Evolutionary conservation across 2,888 invertebrate genomes (phyloP), one percentile per base, ranked within the genome.

Genomic region (Labia minor): DNA sequence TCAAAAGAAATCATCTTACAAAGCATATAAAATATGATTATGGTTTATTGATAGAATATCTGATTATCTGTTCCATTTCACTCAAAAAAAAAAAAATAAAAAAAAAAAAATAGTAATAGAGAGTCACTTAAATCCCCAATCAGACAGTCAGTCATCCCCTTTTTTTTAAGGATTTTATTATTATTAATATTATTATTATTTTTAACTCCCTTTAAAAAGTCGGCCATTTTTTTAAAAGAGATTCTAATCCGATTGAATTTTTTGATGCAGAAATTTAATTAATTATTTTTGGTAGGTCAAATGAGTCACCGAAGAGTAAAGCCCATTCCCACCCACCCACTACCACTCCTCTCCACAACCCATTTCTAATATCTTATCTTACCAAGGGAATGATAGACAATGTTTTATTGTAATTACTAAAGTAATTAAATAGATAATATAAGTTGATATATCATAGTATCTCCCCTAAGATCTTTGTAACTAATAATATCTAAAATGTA

Each of bases 1-100:
- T 49, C 49, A 49, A 49, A 49, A 49, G 49, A 49, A 49, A 49
- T 49, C 49, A 49, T 49, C 49, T 49, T 49, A 49, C 49, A 49
- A 49, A 49, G 49, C 49, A 49, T 14, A n/a, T n/a, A 49, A 49
- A 49, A 49, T 49, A 14, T 49, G 4, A 49, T 49, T 49, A 49
- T 49, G 6, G 49, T 49, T 49, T 49, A 49, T 49, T 8, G 49
- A 49, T 49, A 14, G 14, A 49, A 49, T 49, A 49, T 49, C 49
- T 49, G 49, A 49, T 49, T 16, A 49, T 49, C 49, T 49, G 49
- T 49, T 49, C 49, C 49, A 49, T 49, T 49, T 49, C 3, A 16
- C 16, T 49, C 3, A 2, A 49, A 49, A 8, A 49, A 49, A 49
- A 49, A 49, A 49, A 10, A 6, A 8, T 8, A 26, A 26, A 26